These are phyloP conservation scores for Ridgeia piscesae DNA, from an alignment of 1,140 invertebrate species.

Conservation along the genomic window DNA sequence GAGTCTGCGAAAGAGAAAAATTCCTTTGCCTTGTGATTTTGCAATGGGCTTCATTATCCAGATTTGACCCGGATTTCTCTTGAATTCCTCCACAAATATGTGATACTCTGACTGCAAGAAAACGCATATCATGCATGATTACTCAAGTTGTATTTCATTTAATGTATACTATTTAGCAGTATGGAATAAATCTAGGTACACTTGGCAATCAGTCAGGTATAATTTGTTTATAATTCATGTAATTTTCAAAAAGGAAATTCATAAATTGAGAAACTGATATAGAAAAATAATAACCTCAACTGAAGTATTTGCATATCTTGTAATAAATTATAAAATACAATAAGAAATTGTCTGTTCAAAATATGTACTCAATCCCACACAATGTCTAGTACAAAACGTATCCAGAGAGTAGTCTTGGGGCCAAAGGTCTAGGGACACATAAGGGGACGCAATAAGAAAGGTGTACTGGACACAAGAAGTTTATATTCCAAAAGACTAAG, in stretches of 20 bases:
- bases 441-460: no score
- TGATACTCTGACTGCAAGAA: conserved; percentile 58
- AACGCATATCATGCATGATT: not conserved
- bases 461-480: no score
- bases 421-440: no score
- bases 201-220: not conserved
- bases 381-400: no score
- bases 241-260: no score
- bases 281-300: not conserved
- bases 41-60: conserved; percentile 64
- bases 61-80: conserved; percentile 58
- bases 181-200: not conserved
- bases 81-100: conserved; percentile 63
- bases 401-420: no score
- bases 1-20: conserved; percentile 60
- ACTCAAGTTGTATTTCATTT: not conserved
- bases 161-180: no score
- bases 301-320: not conserved
- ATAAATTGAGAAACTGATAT: no score
- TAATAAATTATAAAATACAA: not conserved
- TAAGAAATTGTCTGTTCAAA: not conserved
- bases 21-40: conserved; percentile 61
- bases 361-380: not conserved
- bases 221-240: not conserved
- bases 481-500: no score